These are phyloP conservation scores for Acrocephalus arundinaceus DNA, from an alignment of 2,113 vertebrate genomes.

Conservation along the genomic window DNA sequence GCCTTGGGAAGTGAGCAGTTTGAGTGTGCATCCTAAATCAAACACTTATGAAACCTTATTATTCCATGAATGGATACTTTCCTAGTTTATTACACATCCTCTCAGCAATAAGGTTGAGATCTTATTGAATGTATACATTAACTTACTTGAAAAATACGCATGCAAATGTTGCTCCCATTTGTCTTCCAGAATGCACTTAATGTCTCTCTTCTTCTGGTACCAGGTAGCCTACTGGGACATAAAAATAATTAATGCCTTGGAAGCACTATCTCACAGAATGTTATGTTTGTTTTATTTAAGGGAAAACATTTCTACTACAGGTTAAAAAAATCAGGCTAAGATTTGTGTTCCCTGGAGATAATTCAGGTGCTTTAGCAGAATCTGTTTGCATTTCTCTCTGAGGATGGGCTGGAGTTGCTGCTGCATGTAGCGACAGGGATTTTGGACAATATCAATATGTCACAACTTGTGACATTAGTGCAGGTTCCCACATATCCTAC, in stretches of 20 bases:
- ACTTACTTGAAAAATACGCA: neutral
- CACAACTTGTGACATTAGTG: neutral
- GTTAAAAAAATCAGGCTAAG: neutral
- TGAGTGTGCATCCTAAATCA: neutral
- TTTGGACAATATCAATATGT: neutral
- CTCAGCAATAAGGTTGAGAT: neutral
- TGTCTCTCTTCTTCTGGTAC: neutral
- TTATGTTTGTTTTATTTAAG: neutral
- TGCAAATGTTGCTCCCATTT: neutral
- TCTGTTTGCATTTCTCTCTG: neutral
- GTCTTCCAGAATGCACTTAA: conserved; percentile 4
- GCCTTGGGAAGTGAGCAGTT: neutral
- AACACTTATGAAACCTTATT: neutral
- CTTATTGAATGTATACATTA: neutral
- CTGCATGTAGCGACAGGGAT: neutral
- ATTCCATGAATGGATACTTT: neutral
- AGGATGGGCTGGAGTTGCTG: neutral
- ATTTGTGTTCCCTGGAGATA: neutral
- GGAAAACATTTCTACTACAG: neutral
- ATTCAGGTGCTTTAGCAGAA: neutral
- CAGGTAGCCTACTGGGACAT: neutral
- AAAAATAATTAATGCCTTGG: neutral
- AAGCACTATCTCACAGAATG: neutral
- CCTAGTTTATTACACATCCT: neutral
- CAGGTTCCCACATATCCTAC: neutral